A percentile compares a stretch with the other conserved stretches of the same genome.
phyloP scores from a whole-genome alignment of 2,888 invertebrate species.

The Cyclophora punctaria region DNA sequence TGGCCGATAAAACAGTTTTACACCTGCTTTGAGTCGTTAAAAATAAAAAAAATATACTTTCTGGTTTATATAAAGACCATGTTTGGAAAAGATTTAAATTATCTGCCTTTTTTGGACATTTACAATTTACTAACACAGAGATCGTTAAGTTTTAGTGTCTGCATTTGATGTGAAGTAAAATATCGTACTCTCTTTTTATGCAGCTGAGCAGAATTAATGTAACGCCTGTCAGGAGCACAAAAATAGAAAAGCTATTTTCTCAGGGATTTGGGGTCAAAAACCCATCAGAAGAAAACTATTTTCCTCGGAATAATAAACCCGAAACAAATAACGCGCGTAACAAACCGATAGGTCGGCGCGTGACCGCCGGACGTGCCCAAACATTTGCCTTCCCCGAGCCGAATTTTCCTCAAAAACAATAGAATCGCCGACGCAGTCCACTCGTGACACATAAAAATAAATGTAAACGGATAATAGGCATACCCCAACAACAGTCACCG shows the following conservation, averaged over 20 bases:
- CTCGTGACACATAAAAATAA: slow-evolving; percentile 1
- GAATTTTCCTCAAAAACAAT: slow-evolving; percentile 15
- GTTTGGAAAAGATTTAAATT: not conserved
- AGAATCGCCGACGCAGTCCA: slow-evolving; percentile 8
- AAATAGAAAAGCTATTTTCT: not conserved
- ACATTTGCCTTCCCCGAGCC: slow-evolving; percentile 8
- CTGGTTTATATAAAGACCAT: not conserved
- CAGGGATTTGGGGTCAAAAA: no score
- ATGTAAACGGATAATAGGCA: slow-evolving; percentile 17
- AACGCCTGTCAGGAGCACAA: no score
- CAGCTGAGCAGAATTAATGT: no score
- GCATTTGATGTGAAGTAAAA: no score
- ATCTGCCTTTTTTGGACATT: slow-evolving; percentile 2
- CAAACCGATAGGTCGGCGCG: no score
- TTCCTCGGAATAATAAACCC: no score
- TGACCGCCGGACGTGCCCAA: no score
- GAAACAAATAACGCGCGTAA: no score
- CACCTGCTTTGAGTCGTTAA: slow-evolving; percentile 26
- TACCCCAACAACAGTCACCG: slow-evolving; percentile 11
- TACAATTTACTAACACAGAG: no score
- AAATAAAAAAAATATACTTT: slow-evolving; percentile 12
- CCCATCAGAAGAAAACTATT: not conserved
- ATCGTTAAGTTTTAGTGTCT: no score
- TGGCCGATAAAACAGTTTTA: slow-evolving; percentile 27
- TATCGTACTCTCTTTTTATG: no score